Evolutionary conservation across 2,888 invertebrate genomes (phyloP).

Genomic region (Pyrrhia umbra): DNA sequence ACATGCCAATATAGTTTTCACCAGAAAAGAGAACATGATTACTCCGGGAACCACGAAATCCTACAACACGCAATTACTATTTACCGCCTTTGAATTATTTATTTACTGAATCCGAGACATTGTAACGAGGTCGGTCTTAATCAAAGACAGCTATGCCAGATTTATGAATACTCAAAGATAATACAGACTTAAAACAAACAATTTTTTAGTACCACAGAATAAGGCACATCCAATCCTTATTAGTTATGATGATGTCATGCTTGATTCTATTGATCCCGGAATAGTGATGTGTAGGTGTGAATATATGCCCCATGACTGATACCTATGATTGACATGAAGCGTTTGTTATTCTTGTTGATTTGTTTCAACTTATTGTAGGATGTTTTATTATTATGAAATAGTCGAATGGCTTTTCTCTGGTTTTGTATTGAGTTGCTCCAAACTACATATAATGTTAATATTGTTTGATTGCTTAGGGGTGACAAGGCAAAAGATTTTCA

Average conservation of each 20-base stretch:
- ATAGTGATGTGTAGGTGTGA: constrained; percentile 44
- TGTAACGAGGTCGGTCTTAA: constrained; percentile 6
- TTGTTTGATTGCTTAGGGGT: too few relatives aligned
- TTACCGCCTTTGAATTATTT: background rate
- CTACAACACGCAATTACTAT: background rate
- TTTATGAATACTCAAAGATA: background rate
- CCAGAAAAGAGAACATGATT: too few relatives aligned
- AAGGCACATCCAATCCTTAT: constrained; percentile 33
- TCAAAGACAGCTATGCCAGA: background rate
- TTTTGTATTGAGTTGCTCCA: too few relatives aligned
- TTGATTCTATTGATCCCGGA: constrained; percentile 34
- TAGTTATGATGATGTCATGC: constrained; percentile 55
- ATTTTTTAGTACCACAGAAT: background rate
- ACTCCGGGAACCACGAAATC: background rate
- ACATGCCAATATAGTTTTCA: too few relatives aligned
- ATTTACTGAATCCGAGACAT: background rate
- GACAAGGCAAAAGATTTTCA: too few relatives aligned
- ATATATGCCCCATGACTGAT: constrained; percentile 36
- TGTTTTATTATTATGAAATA: too few relatives aligned
- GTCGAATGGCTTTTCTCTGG: too few relatives aligned
- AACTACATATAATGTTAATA: too few relatives aligned
- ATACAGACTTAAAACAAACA: constrained; percentile 14
- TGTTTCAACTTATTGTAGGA: background rate
- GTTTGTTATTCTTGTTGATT: constrained; percentile 15
- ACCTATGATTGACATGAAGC: constrained; percentile 2